Evolutionary conservation across 2,888 invertebrate species (phyloP), one percentile per base, ranked within the genome.

Genomic region (Agrochola macilenta): DNA sequence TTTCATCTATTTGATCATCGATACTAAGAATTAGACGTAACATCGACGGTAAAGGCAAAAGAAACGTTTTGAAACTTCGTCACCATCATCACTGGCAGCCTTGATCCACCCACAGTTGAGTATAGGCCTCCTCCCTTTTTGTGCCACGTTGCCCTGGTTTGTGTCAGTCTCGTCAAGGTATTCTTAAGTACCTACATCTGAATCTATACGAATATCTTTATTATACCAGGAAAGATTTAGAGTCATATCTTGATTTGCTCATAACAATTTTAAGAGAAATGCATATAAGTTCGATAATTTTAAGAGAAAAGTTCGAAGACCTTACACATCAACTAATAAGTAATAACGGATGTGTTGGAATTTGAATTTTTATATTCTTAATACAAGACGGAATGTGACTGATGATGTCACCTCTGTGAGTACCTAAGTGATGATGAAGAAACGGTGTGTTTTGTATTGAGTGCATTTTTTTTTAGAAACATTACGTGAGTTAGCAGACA

Each of bases 321-420:
- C 79, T 78, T 39, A 49, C 39, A 63, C 30, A 46, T 54, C 26
- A 54, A 64, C 39, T 61, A 71, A 72, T 58, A 26, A 12, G n/a
- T 57, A 57, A 57, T 81, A 82, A 78, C 82, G 87, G 87, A 83
- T 87, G 79, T 84, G 65, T 11, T 58, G 84, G 78, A 75, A 84
- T 84, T 82, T 72, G 58, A 61, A 74, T 81, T n/a, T 49, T 73
- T 61, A 72, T 79, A n/a, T 46, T 80, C 49, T 64, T 54, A 52
- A 57, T 69, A 72, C 46, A 64, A 69, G 57, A 77, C 72, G 75
- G 78, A 77, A 79, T 76, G 35, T 76, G 30, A 63, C 20, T 43
- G 66, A 76, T 87, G 88, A 87, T 82, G 88, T 88, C 88, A 88
- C 73, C 76, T 35, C 70, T 64, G 30, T 74, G 74, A 80, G 70